Percentiles rank a stretch among this genome's conserved stretches.
phyloP scores from a whole-genome alignment of 2,797 vertebrate genomes.

The Thunnus albacares region DNA sequence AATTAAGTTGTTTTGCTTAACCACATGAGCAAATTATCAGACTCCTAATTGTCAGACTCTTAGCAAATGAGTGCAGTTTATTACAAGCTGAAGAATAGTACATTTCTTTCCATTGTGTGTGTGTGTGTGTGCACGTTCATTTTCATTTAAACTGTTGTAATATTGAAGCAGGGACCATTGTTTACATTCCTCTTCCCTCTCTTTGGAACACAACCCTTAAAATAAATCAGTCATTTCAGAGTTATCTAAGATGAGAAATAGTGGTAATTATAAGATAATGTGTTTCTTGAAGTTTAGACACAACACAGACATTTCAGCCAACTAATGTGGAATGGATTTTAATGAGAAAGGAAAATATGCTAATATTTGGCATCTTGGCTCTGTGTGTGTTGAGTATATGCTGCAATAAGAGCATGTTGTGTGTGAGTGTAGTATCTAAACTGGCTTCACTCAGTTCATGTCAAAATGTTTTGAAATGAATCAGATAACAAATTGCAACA shows the following conservation, averaged over 20 bases:
- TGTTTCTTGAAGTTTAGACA: background rate
- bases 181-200: background rate
- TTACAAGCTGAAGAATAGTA: background rate
- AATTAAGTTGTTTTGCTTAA: background rate
- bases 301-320: background rate
- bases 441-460: background rate
- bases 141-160: background rate
- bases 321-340: background rate
- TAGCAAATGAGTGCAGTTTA: background rate
- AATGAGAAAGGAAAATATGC: background rate
- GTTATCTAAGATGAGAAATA: background rate
- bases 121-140: background rate
- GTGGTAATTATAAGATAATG: background rate
- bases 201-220: background rate
- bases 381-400: background rate
- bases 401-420: background rate
- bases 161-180: background rate
- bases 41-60: background rate
- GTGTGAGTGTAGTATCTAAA: background rate
- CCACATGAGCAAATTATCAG: slow-evolving; percentile 4
- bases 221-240: background rate
- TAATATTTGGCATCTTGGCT: background rate
- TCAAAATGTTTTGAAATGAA: slow-evolving; percentile 1
- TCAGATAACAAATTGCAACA: background rate
- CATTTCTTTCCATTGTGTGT: background rate